Evolutionary conservation across 2,888 invertebrate genomes (phyloP).

Genomic region (Drosophila ustulata): DNA sequence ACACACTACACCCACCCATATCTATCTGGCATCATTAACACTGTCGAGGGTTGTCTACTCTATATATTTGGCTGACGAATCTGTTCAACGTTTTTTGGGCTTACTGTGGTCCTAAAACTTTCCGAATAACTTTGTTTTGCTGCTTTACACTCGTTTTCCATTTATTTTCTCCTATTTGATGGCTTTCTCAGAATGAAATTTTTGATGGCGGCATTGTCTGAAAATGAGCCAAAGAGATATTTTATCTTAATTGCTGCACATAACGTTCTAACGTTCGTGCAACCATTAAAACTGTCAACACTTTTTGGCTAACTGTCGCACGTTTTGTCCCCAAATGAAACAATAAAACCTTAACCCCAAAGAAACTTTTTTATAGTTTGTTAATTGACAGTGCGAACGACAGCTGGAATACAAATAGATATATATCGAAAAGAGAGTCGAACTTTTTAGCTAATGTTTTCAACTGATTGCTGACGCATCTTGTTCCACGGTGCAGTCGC

Average conservation of each 20-base stretch:
- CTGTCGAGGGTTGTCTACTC: constrained; percentile 72
- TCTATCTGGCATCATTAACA: constrained; percentile 68
- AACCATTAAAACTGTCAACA: constrained; percentile 52
- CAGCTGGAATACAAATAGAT: background rate
- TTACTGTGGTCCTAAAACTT: constrained; percentile 40
- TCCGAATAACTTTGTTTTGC: constrained; percentile 34
- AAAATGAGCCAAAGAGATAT: constrained; percentile 47
- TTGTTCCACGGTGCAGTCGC: constrained; percentile 37
- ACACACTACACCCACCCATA: constrained; percentile 30
- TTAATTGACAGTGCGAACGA: constrained; percentile 8
- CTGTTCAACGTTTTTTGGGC: constrained; percentile 18
- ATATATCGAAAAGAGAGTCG: background rate
- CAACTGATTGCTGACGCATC: constrained; percentile 2
- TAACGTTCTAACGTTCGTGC: constrained; percentile 44
- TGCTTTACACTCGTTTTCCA: background rate
- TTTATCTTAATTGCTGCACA: constrained; percentile 54
- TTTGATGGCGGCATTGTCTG: constrained; percentile 33
- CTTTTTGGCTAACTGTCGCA: constrained; percentile 46
- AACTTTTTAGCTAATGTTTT: background rate
- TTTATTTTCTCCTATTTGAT: background rate
- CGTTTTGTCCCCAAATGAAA: constrained; percentile 11
- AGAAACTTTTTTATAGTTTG: constrained; percentile 1
- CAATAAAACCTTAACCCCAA: constrained; percentile 3
- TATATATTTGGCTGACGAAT: constrained; percentile 21
- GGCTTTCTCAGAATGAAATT: constrained; percentile 12